Conservation (phyloP, 2,888 invertebrate genomes). For the Hirtodrosophila cameraria region DNA sequence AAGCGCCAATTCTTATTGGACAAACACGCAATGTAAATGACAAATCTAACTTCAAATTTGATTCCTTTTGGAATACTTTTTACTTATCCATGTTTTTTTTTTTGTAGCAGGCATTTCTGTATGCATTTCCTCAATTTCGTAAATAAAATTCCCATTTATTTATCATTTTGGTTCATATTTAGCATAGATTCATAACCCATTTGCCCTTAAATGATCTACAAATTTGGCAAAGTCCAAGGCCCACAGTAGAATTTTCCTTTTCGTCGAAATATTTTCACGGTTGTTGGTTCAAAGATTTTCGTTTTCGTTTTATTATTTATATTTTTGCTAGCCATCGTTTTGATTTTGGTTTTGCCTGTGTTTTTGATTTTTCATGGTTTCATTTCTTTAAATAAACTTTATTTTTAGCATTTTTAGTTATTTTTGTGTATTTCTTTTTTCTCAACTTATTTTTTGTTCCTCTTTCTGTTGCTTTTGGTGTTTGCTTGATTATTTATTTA, state of each 20-base stretch:
- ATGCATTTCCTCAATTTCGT: too few species aligned
- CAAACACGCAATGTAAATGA: slow-evolving; percentile 3
- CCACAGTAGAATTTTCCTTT: slow-evolving; percentile 28
- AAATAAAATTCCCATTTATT: slow-evolving; percentile 1
- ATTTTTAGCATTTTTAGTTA: slow-evolving; percentile 82
- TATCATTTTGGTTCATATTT: slow-evolving; percentile 1
- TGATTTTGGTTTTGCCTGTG: slow-evolving; percentile 53
- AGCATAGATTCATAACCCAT: slow-evolving; percentile 9
- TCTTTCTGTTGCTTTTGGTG: slow-evolving; percentile 42
- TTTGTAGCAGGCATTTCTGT: too few species aligned
- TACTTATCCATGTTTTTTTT: too few species aligned
- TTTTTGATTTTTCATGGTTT: slow-evolving; percentile 82
- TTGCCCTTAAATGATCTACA: slow-evolving; percentile 34
- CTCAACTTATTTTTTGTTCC: slow-evolving; percentile 53
- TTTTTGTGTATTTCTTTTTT: slow-evolving; percentile 70
- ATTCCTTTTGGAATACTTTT: too few species aligned
- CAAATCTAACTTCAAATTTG: too few species aligned
- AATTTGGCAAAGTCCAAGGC: slow-evolving; percentile 48
- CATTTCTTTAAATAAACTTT: slow-evolving; percentile 83
- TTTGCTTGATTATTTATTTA: slow-evolving; percentile 54
- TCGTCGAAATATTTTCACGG: slow-evolving; percentile 26
- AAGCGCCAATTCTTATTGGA: slow-evolving; percentile 18
- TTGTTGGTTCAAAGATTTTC: slow-evolving; percentile 18
- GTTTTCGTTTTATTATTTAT: slow-evolving; percentile 58
- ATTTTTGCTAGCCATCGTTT: slow-evolving; percentile 66